Evolutionary conservation across 1,140 invertebrate genomes (phyloP), one percentile per base, ranked within the genome.

Genomic region (Zaprionus africanus): DNA sequence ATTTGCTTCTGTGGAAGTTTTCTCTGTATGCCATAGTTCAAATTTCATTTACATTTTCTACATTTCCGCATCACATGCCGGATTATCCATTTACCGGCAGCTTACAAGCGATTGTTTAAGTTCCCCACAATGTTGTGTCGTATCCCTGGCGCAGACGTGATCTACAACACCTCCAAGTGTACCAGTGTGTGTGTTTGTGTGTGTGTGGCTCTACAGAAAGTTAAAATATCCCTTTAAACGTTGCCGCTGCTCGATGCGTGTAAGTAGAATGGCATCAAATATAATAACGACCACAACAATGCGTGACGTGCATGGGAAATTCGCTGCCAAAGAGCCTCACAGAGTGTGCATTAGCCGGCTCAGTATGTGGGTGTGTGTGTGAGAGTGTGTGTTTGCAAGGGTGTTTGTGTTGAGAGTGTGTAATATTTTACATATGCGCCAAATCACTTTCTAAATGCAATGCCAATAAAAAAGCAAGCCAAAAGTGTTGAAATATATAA

Each of bases 361-460:
- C 51, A 49, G 43, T 51, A 51, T 57, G 46, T 56, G 59, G 13
- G 28, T 12, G 17, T 51, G 41, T 36, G 68, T 56, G 71, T 54
- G 56, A 51, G 19, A 46, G 17, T 60, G 57, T 57, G 49, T 70
- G 53, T 22, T 22, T 22, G 22, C 22, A 22, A 60, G 61, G 24
- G 53, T 41, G 41, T 66, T 38, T 66, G 41, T 66, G 26, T 46
- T 51, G 46, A 24, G 46, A 51, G 46, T 51, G 46, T 51, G 46
- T 51, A 51, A 66, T 61, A 61, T 49, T 43, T 61, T 68, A 68
- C 67, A 77, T 76, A 64, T 66, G 58, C 28, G 62, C 53, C 68
- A 79, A 79, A 77, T 79, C 76, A 79, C 76, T 79, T 79, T 76
- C 68, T 72, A 79, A 79, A 76, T 79, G 74, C 74, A 79, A 79